phyloP scores from a whole-genome alignment of 2,888 invertebrate species.

The Drosophila suboccidentalis region DNA sequence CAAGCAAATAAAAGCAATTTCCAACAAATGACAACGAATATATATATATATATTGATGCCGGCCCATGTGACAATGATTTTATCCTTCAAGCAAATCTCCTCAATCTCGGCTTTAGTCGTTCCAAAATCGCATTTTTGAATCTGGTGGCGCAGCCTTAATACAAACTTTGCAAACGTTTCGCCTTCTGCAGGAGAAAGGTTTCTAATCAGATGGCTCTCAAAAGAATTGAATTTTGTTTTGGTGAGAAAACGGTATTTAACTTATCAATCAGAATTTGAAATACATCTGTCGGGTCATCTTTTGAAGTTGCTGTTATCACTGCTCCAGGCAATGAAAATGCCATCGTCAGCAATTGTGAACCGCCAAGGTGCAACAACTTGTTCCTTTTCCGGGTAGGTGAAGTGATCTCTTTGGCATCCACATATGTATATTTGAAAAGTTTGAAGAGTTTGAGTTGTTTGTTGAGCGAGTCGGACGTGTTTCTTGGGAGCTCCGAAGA shows the following conservation, averaged over 20 bases:
- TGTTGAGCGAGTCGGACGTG: too few species aligned
- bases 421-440: conserved; percentile 1
- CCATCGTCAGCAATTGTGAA: too few species aligned
- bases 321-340: too few species aligned
- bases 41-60: too few species aligned
- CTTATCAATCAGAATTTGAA: conserved; percentile 3
- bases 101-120: neutral
- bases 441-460: too few species aligned
- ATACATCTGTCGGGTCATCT: too few species aligned
- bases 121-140: conserved; percentile 3
- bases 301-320: too few species aligned
- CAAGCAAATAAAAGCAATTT: too few species aligned
- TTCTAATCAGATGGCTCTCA: neutral
- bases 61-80: neutral
- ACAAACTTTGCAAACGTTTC: neutral
- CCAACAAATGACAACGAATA: too few species aligned
- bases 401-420: neutral
- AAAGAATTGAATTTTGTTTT: conserved; percentile 7
- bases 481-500: too few species aligned
- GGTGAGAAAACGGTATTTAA: neutral
- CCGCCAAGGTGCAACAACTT: neutral
- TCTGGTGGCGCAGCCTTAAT: neutral
- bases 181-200: neutral
- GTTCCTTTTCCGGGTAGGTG: neutral
- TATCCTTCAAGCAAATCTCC: neutral